Evolutionary conservation across 2,888 invertebrate genomes (phyloP), one percentile per base, ranked within the genome.

Genomic region (Dicranocentrus wangi): DNA sequence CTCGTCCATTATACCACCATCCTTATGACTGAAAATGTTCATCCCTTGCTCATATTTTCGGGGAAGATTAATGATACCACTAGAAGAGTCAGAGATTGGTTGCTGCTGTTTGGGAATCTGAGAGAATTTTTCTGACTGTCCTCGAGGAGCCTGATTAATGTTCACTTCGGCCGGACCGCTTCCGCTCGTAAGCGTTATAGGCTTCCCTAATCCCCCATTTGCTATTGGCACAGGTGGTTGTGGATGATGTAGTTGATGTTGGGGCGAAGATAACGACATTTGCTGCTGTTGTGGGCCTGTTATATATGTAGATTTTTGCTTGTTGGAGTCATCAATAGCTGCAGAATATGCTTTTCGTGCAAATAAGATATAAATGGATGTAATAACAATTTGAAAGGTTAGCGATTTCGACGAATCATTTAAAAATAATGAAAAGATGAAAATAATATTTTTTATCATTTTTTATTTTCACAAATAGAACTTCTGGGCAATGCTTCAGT

Each of bases 21-120:
- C 82, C 47, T 83, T 85, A 61, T 86, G 85, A 39, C 68, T 81
- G 73, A 86, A 86, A 55, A 84, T 85, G 17, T 81, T 84, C 5
- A 69, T 13, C 7, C 51, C 28, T 27, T 55, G 63, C 27, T 69
- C 76, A 53, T 69, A 81, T 17, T 66, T 77, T 27, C 71, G 68
- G 1, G 75, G 66, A 13, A 60, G 61, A 65, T 60, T 69, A 1
- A 68, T 19, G 8, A 69, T 55, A 10, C 72, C 51, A 17, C 47
- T 32, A 7, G 10, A 3, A 32, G 32, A 7, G n/a, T 21, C 55
- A 51, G 61, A 32, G 7, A 25, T 15, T 3, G 60, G 27, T 55
- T 17, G 61, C 43, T 17, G 61, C 43, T 58, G 63, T 39, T 25
- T 23, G 15, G 70, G 39, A 2, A 63, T n/a, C 25, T 1, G 32